phyloP scores from a whole-genome alignment of 2,797 vertebrate genomes.

The Sebastiscus tertius region DNA sequence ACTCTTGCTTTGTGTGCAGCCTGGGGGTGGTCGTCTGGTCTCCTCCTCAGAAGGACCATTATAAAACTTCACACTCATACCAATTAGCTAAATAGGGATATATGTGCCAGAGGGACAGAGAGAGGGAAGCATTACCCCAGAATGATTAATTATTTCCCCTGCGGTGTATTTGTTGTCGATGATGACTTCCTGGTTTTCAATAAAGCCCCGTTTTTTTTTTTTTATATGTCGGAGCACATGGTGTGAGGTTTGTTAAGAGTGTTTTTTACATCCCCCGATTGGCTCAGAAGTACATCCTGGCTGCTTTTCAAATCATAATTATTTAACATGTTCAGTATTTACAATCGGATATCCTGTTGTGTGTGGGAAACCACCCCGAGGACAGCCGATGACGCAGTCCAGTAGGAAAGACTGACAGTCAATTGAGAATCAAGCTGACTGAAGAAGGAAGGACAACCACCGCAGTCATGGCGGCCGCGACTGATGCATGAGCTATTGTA shows the following conservation, averaged over 20 bases:
- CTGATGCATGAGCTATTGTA: too few species aligned
- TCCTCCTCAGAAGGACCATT: not conserved
- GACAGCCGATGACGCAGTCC: too few species aligned
- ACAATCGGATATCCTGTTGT: too few species aligned
- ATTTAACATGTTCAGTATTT: too few species aligned
- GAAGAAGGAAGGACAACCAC: too few species aligned
- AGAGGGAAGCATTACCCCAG: constrained; percentile 2
- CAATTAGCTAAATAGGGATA: constrained; percentile 18
- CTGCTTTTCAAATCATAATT: too few species aligned
- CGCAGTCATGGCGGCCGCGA: too few species aligned
- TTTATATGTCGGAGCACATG: not conserved
- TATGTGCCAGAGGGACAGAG: constrained; percentile 1
- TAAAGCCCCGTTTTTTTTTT: not conserved
- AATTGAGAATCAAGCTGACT: too few species aligned
- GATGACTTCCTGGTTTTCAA: constrained; percentile 23
- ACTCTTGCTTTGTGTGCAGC: not conserved
- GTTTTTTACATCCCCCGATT: too few species aligned
- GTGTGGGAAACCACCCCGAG: too few species aligned
- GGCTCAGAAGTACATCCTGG: too few species aligned
- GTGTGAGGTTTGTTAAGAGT: not conserved
- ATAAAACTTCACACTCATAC: constrained; percentile 21
- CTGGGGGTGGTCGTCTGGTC: not conserved
- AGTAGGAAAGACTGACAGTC: too few species aligned
- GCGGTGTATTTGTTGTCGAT: constrained; percentile 14
- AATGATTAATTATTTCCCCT: constrained; percentile 38